Evolutionary conservation across 1,140 invertebrate genomes (phyloP).

Genomic region (Pristionchus pacificus): DNA sequence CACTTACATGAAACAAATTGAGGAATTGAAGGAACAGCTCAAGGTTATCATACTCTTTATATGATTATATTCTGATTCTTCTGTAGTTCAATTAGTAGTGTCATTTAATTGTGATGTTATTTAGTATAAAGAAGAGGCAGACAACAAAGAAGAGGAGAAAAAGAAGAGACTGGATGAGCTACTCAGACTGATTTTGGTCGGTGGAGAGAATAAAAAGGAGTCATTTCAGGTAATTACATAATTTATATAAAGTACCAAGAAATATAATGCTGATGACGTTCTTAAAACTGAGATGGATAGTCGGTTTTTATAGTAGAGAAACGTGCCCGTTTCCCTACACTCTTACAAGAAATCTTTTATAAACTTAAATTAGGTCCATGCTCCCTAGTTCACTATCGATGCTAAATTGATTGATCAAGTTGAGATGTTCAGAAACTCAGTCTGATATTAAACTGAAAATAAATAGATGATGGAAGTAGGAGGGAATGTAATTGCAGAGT

Average conservation of each 20-base stretch:
- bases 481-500: too few species aligned
- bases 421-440: background rate
- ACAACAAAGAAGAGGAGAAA: background rate
- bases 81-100: too few species aligned
- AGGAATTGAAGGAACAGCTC: background rate
- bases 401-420: background rate
- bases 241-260: background rate
- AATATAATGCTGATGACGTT: background rate
- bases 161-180: background rate
- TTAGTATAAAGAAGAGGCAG: background rate
- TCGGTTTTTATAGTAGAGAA: background rate
- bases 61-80: background rate
- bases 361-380: background rate
- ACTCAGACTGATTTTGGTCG: background rate
- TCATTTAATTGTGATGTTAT: too few species aligned
- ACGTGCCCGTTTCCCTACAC: background rate
- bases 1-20: background rate
- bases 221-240: too few species aligned
- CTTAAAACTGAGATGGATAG: background rate
- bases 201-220: background rate
- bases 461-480: background rate
- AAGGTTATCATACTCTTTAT: background rate
- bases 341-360: background rate
- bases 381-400: too few species aligned
- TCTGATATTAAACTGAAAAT: background rate